phyloP scores from a whole-genome alignment of 2,888 invertebrate species.

The Stictocephala bisonia region DNA sequence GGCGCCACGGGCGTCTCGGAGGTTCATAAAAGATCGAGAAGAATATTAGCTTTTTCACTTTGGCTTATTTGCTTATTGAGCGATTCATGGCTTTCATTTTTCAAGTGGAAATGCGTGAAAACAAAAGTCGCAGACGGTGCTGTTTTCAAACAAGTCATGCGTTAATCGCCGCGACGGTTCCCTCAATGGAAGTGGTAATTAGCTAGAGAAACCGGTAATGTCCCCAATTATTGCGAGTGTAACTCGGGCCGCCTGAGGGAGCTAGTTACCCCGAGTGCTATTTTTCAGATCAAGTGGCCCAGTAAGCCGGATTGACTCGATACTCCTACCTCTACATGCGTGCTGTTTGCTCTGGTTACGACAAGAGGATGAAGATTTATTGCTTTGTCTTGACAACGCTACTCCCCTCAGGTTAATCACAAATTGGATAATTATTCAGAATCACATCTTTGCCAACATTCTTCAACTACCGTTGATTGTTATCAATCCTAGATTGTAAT shows the following conservation, averaged over 20 bases:
- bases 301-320: too few relatives aligned
- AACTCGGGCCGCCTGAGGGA: neutral
- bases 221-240: conserved; percentile 41
- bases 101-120: conserved; percentile 34
- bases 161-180: conserved; percentile 4
- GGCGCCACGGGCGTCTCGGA: neutral
- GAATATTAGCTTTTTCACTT: conserved; percentile 35
- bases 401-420: too few relatives aligned
- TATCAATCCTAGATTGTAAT: too few relatives aligned
- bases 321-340: too few relatives aligned
- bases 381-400: too few relatives aligned
- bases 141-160: too few relatives aligned
- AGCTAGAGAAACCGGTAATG: conserved; percentile 26
- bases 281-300: neutral
- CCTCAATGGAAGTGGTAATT: conserved; percentile 22
- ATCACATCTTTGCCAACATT: too few relatives aligned
- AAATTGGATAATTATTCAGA: too few relatives aligned
- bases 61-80: conserved; percentile 38
- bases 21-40: conserved; percentile 21
- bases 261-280: conserved; percentile 14
- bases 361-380: too few relatives aligned
- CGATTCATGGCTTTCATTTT: conserved; percentile 40
- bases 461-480: too few relatives aligned
- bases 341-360: too few relatives aligned
- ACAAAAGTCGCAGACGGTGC: conserved; percentile 12